A percentile compares a stretch with the other conserved stretches of the same genome.
These are phyloP conservation scores for Parnassius apollo DNA, from an alignment of 2,888 invertebrate genomes.

Conservation along the genomic window DNA sequence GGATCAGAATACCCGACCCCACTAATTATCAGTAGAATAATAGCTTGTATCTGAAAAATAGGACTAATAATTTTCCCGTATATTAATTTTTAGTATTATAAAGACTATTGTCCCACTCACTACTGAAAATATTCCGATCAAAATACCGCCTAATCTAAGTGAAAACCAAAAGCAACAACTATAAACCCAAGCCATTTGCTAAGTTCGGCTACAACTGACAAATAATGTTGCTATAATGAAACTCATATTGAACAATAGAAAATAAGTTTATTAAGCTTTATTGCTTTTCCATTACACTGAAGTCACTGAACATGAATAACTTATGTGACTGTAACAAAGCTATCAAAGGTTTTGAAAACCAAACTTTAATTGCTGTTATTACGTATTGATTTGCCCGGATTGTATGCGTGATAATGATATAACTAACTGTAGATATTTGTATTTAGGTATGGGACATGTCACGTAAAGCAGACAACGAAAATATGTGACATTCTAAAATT, in stretches of 20 bases:
- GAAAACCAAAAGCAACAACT: conserved; percentile 78
- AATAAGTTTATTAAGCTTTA: neutral
- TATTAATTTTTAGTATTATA: neutral
- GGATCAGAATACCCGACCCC: conserved; percentile 46
- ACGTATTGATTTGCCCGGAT: conserved; percentile 8
- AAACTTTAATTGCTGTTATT: conserved; percentile 3
- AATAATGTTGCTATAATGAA: neutral
- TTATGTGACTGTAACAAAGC: neutral
- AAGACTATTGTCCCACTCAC: conserved; percentile 41
- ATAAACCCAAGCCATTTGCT: conserved; percentile 65
- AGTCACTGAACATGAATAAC: neutral
- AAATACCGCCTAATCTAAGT: conserved; percentile 65
- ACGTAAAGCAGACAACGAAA: too few relatives aligned
- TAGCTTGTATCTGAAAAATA: conserved; percentile 56
- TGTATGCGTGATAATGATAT: conserved; percentile 1
- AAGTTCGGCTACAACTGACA: neutral
- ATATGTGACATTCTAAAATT: too few relatives aligned
- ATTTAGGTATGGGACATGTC: too few relatives aligned
- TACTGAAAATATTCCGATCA: conserved; percentile 62
- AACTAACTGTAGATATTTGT: too few relatives aligned
- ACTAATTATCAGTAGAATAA: conserved; percentile 41
- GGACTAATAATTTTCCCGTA: neutral
- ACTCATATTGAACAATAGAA: neutral
- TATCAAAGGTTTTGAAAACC: conserved; percentile 5
- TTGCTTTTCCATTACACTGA: neutral